These are phyloP conservation scores for Andrena minutula DNA, from an alignment of 2,888 invertebrate genomes.

Conservation along the genomic window DNA sequence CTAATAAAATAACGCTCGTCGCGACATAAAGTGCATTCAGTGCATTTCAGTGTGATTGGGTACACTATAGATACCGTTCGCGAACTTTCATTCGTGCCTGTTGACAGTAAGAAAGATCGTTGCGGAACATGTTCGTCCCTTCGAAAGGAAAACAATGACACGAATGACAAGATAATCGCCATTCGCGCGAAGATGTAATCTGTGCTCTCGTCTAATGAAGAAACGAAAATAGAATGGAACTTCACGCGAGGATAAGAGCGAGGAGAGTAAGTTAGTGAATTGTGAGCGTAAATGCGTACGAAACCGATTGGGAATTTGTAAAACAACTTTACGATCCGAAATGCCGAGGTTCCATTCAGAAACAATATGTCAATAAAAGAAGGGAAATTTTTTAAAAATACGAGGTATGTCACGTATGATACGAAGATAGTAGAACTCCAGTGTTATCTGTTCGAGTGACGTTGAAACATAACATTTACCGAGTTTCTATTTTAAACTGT, in stretches of 20 bases:
- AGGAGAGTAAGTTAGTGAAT: conserved; percentile 6
- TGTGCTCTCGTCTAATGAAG: not conserved
- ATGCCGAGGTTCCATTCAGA: conserved; percentile 50
- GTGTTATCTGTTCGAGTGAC: not conserved
- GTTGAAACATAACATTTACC: not conserved
- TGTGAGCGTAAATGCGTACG: conserved; percentile 1
- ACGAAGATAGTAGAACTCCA: not conserved
- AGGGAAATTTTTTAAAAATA: conserved; percentile 15
- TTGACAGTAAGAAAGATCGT: not conserved
- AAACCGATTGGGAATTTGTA: not conserved
- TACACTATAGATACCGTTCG: not conserved
- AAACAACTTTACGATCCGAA: conserved; percentile 2
- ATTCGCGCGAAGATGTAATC: conserved; percentile 23
- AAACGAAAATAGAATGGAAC: conserved; percentile 24
- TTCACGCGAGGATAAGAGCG: not conserved
- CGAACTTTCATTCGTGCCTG: not conserved
- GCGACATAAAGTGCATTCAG: not conserved
- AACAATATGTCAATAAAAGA: conserved; percentile 38
- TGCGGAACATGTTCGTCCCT: not conserved
- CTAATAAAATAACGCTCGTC: not conserved
- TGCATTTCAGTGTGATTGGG: not conserved
- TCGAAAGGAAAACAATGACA: conserved; percentile 10
- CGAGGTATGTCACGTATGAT: conserved; percentile 24
- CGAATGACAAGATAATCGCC: not conserved
- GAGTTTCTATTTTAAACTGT: not conserved